Evolutionary conservation across 1,140 invertebrate species (phyloP), one percentile per base, ranked within the genome.

Genomic region (Drosophila novamexicana): DNA sequence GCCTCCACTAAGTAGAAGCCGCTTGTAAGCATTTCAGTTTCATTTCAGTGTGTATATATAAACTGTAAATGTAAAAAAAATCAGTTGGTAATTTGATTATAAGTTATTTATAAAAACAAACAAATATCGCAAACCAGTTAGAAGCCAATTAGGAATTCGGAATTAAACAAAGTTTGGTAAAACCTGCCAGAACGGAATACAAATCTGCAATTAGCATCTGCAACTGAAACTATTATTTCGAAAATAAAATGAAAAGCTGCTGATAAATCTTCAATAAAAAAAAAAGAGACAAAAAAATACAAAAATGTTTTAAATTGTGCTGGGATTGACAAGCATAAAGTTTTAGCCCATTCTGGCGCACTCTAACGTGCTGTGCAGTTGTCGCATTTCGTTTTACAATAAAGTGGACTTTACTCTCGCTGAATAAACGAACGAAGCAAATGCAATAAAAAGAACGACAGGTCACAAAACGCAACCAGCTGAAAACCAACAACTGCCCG

Each of bases 381-480:
- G 76, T 63, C 71, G 64, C 74, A 75, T 86, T 85, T 78, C 67
- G 78, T 59, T 77, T 68, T 50, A 72, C 81, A 72, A 83, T 81
- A 85, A 81, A 84, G 78, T 57, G 69, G 68, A 75, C 75, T 80
- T 80, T 80, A 57, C 62, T 62, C 63, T 53, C 57, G 72, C 56
- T 77, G 57, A 72, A 66, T 59, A 74, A 58, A 37, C 54, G 50
- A 37, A 32, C 40, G 53, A 34, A 68, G 74, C 47, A 8, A 81
- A 53, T 47, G 74, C 54, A 73, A 84, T 85, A 85, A 81, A 85
- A 81, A 16, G 37, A 29, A 61, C 40, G 40, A 14, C 58, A 63
- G 58, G 49, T 68, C 47, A 49, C 49, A 66, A 39, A 62, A 53
- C 47, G 66, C 12, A 69, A 53, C 45, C 22, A 53, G 52, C 42